Percentiles rank a stretch among this genome's conserved stretches.
These are phyloP conservation scores for Mycetomoellerius zeteki DNA, from an alignment of 1,140 invertebrate species.

Conservation along the genomic window DNA sequence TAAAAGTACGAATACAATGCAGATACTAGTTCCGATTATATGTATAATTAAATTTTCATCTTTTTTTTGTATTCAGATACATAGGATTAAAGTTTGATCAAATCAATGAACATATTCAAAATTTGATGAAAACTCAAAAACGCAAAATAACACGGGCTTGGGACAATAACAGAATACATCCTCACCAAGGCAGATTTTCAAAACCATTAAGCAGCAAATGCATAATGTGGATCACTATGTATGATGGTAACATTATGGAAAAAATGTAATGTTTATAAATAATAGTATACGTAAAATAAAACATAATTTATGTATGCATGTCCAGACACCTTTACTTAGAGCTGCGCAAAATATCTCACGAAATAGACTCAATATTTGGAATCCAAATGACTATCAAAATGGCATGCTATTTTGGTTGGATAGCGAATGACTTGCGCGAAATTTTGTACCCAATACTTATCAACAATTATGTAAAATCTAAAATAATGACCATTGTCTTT, in stretches of 20 bases:
- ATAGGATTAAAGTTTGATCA: constrained; percentile 25
- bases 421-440: not conserved
- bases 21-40: not conserved
- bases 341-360: constrained; percentile 3
- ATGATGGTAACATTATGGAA: not conserved
- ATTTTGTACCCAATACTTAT: not conserved
- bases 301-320: not conserved
- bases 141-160: not conserved
- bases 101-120: not conserved
- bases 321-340: constrained; percentile 38
- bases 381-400: constrained; percentile 16
- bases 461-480: not conserved
- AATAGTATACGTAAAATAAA: not conserved
- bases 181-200: not conserved
- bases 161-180: no score
- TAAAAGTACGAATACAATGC: not conserved
- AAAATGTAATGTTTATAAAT: not conserved
- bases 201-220: not conserved
- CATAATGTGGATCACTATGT: constrained; percentile 4
- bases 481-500: not conserved
- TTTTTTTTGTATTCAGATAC: constrained; percentile 1
- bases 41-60: not conserved
- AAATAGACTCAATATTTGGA: constrained; percentile 29
- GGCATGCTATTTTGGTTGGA: not conserved
- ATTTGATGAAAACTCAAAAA: not conserved